Conservation (phyloP, 2,888 invertebrate species). For the Oligia fasciuncula region DNA sequence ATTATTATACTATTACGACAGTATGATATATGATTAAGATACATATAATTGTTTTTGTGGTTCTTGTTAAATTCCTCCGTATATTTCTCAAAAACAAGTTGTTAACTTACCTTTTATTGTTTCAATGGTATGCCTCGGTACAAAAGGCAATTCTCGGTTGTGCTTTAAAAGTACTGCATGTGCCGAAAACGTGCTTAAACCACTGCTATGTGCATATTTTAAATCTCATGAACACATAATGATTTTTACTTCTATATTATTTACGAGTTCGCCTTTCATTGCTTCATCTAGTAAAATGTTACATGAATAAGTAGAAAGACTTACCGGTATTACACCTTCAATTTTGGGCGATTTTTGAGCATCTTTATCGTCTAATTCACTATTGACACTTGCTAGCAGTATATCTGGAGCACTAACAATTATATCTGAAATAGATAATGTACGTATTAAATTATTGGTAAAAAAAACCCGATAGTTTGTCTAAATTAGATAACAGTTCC, state of each 20-base stretch:
- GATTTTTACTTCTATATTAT: slow-evolving; percentile 11
- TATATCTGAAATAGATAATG: slow-evolving; percentile 45
- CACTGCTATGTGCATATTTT: neutral
- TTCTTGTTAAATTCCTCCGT: neutral
- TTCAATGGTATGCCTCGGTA: neutral
- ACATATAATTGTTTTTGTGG: too few relatives aligned
- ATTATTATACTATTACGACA: neutral
- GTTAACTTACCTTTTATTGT: neutral
- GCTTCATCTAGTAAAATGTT: neutral
- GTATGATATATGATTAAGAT: neutral
- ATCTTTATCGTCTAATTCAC: slow-evolving; percentile 17
- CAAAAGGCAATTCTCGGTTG: neutral
- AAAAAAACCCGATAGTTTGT: neutral
- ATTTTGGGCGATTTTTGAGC: slow-evolving; percentile 33
- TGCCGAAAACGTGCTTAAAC: neutral
- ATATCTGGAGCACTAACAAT: slow-evolving; percentile 24
- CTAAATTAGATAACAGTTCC: neutral
- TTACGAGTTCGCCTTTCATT: neutral
- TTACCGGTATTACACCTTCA: slow-evolving; percentile 58
- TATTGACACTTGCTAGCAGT: slow-evolving; percentile 37
- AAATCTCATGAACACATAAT: neutral
- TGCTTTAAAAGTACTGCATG: neutral
- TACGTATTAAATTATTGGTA: neutral
- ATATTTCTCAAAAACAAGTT: neutral
- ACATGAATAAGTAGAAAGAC: slow-evolving; percentile 1